Evolutionary conservation across 2,797 vertebrate genomes (phyloP), one percentile per base, ranked within the genome.

Genomic region (Oreonectes daqikongensis): DNA sequence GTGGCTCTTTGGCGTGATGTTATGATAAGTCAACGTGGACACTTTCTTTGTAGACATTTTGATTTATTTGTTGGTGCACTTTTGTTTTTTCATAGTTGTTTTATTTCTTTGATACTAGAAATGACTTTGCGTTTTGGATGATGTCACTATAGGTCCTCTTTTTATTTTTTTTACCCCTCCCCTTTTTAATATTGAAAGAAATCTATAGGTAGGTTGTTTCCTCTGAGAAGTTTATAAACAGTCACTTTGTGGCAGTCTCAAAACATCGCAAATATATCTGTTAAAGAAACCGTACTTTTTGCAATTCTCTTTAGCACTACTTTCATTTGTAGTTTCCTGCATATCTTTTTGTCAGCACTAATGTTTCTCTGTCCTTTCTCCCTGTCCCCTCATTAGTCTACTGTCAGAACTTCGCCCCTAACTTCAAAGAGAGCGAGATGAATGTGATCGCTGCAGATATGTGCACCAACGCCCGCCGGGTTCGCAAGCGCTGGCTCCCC

Each of bases 381-480:
- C 55, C 11, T 40, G 50, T 22, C 52, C 48, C 83, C 42, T 50
- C 81, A 74, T 24, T 91, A 97, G 96, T 97, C 66, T 97, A 98
- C 86, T 97, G 96, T 87, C 96, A 98, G 94, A 97, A 97, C 89
- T 98, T 97, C 81, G 96, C 96, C 75, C 96, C 96, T 9, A 97
- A 96, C 93, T 98, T 98, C 88, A 98, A 97, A 91, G 96, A 97
- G 86, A 97, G 96, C 1, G 96, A 97, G 91, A 98, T 98, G 96
- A 98, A 98, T 0, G 96, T 97, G 46, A 98, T 98, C 0, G 96
- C 96, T 0, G 96, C 96, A 0, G 96, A 98, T 86, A 98, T 97
- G 96, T 98, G 96, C 87, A 98, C 96, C 86, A 97, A 97, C 3
- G 96, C 96, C 24, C 94, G 96, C n/a, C 90, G 96, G 0, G 96